phyloP scores from a whole-genome alignment of 2,888 invertebrate genomes.

The Temnothorax rugatulus region DNA sequence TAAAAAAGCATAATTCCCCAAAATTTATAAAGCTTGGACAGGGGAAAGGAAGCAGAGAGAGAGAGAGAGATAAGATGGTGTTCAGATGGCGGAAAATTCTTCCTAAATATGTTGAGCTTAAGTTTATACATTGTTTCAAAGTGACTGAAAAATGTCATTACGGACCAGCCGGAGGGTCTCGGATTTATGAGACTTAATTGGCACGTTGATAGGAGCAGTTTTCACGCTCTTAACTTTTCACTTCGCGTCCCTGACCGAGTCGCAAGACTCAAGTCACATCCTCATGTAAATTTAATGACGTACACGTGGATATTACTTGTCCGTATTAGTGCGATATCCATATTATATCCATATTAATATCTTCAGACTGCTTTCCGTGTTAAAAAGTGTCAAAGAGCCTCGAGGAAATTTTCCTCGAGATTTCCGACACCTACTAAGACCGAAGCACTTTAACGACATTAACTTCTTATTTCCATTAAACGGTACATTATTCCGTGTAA shows the following conservation, averaged over 20 bases:
- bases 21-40: slow-evolving; percentile 37
- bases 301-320: slow-evolving; percentile 71
- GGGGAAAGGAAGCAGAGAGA: not conserved
- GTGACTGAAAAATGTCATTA: slow-evolving; percentile 56
- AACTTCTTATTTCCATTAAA: slow-evolving; percentile 13
- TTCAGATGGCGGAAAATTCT: slow-evolving; percentile 30
- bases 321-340: slow-evolving; percentile 53
- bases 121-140: slow-evolving; percentile 59
- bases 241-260: slow-evolving; percentile 63
- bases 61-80: slow-evolving; percentile 1
- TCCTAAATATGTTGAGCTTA: slow-evolving; percentile 43
- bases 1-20: not conserved
- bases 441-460: slow-evolving; percentile 30
- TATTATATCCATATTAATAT: slow-evolving; percentile 66
- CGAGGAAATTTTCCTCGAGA: slow-evolving; percentile 39
- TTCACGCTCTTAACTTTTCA: slow-evolving; percentile 77
- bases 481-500: not conserved
- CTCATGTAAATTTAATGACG: slow-evolving; percentile 80
- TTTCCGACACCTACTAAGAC: slow-evolving; percentile 16
- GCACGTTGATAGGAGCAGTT: slow-evolving; percentile 72
- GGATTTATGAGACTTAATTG: slow-evolving; percentile 75
- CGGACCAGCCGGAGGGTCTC: slow-evolving; percentile 24
- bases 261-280: slow-evolving; percentile 56
- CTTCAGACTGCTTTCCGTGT: slow-evolving; percentile 26
- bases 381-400: slow-evolving; percentile 48